These are phyloP conservation scores for Drosophila nebulosa DNA, from an alignment of 1,140 invertebrate species.

Conservation along the genomic window DNA sequence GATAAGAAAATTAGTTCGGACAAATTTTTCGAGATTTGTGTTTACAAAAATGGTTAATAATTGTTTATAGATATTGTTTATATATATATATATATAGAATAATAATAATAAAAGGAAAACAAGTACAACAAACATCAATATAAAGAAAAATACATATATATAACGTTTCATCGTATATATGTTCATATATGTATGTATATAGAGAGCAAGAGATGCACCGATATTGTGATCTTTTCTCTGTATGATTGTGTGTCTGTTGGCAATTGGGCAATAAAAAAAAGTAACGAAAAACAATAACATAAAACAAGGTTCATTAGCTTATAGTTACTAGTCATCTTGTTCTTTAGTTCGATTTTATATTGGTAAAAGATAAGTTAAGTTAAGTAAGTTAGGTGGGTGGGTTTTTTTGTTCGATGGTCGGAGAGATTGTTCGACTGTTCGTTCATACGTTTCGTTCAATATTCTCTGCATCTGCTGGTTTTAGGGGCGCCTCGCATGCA, in stretches of 20 bases:
- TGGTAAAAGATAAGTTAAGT: background rate
- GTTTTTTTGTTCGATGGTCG: background rate
- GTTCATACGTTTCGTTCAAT: slow-evolving; percentile 28
- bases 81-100: slow-evolving; percentile 9
- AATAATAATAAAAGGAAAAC: slow-evolving; percentile 43
- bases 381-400: background rate
- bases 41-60: slow-evolving; percentile 76
- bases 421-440: background rate
- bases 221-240: slow-evolving; percentile 25
- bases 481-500: slow-evolving; percentile 15
- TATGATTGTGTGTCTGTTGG: slow-evolving; percentile 14
- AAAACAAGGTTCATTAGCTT: background rate
- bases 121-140: slow-evolving; percentile 68
- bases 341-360: background rate
- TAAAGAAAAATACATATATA: slow-evolving; percentile 46
- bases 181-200: slow-evolving; percentile 44
- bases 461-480: background rate
- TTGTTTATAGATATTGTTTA: slow-evolving; percentile 34
- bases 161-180: slow-evolving; percentile 33
- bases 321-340: background rate
- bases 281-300: slow-evolving; percentile 18
- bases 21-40: slow-evolving; percentile 75
- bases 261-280: slow-evolving; percentile 3
- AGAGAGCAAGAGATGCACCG: slow-evolving; percentile 37
- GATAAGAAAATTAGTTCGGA: slow-evolving; percentile 82